Evolutionary conservation across 30 jellyfish, hydroid and myxozoan species (phyloP), one percentile per base, ranked within the genome.

Genomic region (Cassiopea xamachana): DNA sequence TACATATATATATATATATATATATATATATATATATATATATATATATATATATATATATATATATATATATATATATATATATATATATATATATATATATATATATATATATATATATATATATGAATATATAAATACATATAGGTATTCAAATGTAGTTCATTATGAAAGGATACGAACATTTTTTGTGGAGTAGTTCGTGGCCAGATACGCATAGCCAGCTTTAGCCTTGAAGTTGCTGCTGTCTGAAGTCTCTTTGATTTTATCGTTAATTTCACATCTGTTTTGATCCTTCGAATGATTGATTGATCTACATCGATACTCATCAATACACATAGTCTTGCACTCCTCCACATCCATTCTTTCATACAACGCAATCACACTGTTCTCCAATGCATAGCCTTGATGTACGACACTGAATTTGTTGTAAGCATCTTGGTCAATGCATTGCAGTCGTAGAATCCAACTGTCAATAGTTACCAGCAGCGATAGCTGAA

Each of bases 291-390:
- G 27, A 43, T 1, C 55, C 43, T 14, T 19, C 15, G 80, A 71
- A 43, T 71, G 80, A 16, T 71, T 71, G 80, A 1, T 71, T 43
- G 80, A 71, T 27, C 80, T 19, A 71, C 80, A 71, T 39, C 51
- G 80, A n/a, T 4, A 43, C 10, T 71, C 80, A 27, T 71, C 80
- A 14, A 18, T 14, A 0, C 80, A 71, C 50, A 43, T 71, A 7
- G 16, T n/a, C 16, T 71, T 71, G 55, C 80, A 71, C 16, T 71
- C 80, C 10, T 71, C 80, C 5, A 71, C 10, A 12, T 19, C 51
- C 80, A 71, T 71, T 0, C 80, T 43, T 1, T 71, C 55, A 43
- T 71, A 71, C 15, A 12, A 0, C 1, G 80, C 80, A 43, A 71
- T 43, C 49, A 71, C 55, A 15, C 27, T n/a, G 80, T 71, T 71